These are phyloP conservation scores for Potamilus streckersoni DNA, from an alignment of 1,140 invertebrate genomes.

Conservation along the genomic window DNA sequence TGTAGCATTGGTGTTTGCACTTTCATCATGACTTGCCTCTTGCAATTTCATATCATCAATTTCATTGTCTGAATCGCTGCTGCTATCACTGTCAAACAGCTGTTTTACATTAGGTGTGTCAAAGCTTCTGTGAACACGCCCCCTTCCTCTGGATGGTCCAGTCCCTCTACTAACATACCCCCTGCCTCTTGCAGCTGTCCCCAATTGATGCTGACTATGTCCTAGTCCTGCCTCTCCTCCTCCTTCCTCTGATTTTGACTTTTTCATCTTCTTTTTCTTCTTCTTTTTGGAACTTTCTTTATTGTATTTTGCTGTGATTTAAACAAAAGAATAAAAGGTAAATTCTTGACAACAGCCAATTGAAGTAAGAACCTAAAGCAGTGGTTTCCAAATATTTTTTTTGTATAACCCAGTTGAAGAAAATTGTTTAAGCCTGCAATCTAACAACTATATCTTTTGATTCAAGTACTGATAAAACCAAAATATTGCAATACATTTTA, in stretches of 20 bases:
- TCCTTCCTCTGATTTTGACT: conserved; percentile 1
- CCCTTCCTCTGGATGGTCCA: background rate
- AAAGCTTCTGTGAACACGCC: background rate
- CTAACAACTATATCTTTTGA: no score
- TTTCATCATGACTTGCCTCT: conserved; percentile 4
- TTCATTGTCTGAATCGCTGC: conserved; percentile 40
- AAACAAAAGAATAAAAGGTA: conserved; percentile 3
- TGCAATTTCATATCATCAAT: conserved; percentile 30
- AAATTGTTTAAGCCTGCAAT: no score
- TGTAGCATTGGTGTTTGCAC: no score
- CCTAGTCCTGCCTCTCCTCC: background rate
- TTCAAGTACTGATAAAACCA: no score
- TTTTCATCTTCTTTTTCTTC: conserved; percentile 54
- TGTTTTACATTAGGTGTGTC: background rate
- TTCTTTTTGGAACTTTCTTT: conserved; percentile 64
- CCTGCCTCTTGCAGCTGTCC: conserved; percentile 15
- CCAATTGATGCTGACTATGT: conserved; percentile 16
- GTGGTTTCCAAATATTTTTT: no score
- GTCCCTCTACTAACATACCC: background rate
- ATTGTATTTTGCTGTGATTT: conserved; percentile 66
- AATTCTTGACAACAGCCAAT: background rate
- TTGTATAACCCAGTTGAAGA: no score
- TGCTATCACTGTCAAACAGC: conserved; percentile 31
- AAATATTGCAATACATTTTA: no score
- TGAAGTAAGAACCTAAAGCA: no score